A percentile compares a stretch with the other conserved stretches of the same genome.
phyloP scores from a whole-genome alignment of 1,140 invertebrate species.

The Drosophila ercepeae region DNA sequence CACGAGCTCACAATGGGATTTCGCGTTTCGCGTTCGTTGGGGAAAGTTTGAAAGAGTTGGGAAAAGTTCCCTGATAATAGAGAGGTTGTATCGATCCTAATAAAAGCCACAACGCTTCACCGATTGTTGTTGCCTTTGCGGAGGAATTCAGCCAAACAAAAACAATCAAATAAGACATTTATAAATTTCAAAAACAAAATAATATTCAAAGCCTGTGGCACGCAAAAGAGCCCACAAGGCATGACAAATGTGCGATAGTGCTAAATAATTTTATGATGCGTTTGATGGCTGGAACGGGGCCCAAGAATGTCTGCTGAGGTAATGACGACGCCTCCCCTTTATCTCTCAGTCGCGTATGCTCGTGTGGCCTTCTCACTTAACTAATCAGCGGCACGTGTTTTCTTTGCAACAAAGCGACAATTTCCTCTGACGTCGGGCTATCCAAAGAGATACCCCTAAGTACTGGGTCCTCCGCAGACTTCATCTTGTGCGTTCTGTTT shows the following conservation, averaged over 20 bases:
- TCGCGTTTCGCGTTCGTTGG: too few species aligned
- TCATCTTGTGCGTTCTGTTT: constrained; percentile 8
- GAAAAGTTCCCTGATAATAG: background rate
- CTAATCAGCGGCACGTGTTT: constrained; percentile 79
- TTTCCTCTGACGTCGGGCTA: constrained; percentile 45
- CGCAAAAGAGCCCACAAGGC: too few species aligned
- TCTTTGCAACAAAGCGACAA: constrained; percentile 75
- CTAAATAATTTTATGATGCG: constrained; percentile 80
- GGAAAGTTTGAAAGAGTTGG: too few species aligned
- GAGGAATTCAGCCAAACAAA: too few species aligned
- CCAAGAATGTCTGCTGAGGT: constrained; percentile 27
- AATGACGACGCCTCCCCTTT: constrained; percentile 4
- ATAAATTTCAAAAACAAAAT: constrained; percentile 22
- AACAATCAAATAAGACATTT: too few species aligned
- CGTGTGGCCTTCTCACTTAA: constrained; percentile 50
- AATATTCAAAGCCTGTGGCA: constrained; percentile 32
- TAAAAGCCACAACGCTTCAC: too few species aligned
- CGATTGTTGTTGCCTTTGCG: too few species aligned
- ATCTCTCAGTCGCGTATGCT: constrained; percentile 18
- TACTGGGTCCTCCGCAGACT: background rate
- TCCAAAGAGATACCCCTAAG: background rate
- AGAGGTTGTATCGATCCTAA: background rate
- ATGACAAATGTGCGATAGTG: too few species aligned
- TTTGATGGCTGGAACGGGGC: constrained; percentile 34
- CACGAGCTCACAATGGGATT: background rate